Evolutionary conservation across 2,888 invertebrate species (phyloP), one percentile per base, ranked within the genome.

Genomic region (Tetrapedia diversipes): DNA sequence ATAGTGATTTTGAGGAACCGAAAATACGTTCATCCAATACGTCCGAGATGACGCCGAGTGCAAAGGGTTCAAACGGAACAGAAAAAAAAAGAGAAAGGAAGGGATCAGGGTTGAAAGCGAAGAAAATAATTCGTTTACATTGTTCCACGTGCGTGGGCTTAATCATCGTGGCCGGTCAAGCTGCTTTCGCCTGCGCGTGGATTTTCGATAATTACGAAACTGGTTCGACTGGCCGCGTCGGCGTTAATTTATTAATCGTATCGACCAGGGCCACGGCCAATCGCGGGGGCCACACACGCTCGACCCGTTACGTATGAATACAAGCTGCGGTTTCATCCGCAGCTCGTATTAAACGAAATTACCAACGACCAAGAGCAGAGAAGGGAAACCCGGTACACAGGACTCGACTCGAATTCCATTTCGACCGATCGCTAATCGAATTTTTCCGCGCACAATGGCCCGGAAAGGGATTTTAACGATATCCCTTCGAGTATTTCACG

Each of bases 211-310:
- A 84, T 84, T 81, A 72, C 73, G 57, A 79, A 77, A 83, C 75
- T 83, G 77, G 81, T 67, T 80, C 71, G 75, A 37, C 56, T 54
- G 66, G 43, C n/a, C 63, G 65, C 59, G 64, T 72, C 78, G 67
- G 76, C 59, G 73, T 77, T 86, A 86, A 84, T 84, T 84, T 86
- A 86, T 84, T 86, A 84, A 84, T 84, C 83, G 66, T 65, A 80
- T 83, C 76, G 69, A 59, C 72, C 64, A 19, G 49, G 56, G 24
- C 53, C 45, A 34, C 61, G 60, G 70, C 73, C 70, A 71, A 72
- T 79, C 70, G 77, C 64, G 32, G 41, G 53, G 53, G 24, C 49
- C 24, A 37, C 11, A 22, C 29, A 24, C 61, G 65, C n/a, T 29
- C n/a, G n/a, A 10, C 22, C 24, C 63, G 65, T 37, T 43, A 59